Conservation (phyloP, 2,888 invertebrate genomes). For the Mesoligia furuncula region DNA sequence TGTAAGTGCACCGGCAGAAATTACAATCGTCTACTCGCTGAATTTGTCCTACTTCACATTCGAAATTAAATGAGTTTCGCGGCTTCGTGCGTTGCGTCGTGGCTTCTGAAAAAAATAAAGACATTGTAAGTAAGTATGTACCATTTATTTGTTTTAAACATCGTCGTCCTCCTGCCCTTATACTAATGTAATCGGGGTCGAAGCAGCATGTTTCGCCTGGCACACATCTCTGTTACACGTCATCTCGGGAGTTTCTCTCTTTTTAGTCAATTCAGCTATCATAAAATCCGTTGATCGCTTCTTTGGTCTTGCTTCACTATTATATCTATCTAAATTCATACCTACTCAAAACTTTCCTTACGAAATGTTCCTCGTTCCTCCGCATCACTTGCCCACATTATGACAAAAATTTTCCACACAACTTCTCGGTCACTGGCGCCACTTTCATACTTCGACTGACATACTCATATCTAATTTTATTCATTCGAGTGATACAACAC, state of each 20-base stretch:
- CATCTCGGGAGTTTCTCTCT: neutral
- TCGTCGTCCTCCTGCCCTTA: neutral
- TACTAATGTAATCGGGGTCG: too few relatives aligned
- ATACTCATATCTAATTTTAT: neutral
- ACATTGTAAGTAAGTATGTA: neutral
- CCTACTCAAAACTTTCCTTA: neutral
- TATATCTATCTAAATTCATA: neutral
- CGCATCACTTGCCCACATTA: too few relatives aligned
- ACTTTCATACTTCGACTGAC: conserved; percentile 1
- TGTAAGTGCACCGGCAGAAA: conserved; percentile 14
- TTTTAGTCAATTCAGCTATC: neutral
- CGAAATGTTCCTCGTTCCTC: neutral
- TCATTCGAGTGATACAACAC: neutral
- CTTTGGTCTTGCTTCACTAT: neutral
- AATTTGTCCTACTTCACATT: conserved; percentile 16
- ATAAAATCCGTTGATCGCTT: neutral
- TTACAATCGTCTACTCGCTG: conserved; percentile 18
- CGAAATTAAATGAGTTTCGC: too few relatives aligned
- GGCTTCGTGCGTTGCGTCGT: neutral
- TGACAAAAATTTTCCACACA: neutral
- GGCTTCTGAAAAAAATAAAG: neutral
- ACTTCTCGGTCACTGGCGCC: neutral
- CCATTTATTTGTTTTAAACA: neutral
- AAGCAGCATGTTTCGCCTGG: neutral
- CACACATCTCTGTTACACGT: too few relatives aligned